phyloP scores from a whole-genome alignment of 2,888 invertebrate genomes.

The Ischnura elegans region DNA sequence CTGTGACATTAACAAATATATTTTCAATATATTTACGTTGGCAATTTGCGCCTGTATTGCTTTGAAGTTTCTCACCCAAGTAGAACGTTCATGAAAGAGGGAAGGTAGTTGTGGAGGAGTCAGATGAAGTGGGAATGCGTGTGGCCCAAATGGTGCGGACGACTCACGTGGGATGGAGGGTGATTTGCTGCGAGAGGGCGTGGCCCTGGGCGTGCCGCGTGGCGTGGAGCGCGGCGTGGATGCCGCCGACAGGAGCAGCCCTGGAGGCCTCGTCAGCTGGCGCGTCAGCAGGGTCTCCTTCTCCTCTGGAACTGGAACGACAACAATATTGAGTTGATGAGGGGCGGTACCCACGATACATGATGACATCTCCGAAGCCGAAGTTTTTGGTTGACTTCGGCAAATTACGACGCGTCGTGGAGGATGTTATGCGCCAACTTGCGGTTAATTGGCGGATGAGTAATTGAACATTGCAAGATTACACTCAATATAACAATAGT shows the following conservation, averaged over 20 bases:
- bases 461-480: no score
- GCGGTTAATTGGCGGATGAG: no score
- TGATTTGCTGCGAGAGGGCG: constrained; percentile 85
- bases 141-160: neutral
- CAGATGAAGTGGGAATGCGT: neutral
- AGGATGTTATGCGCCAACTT: no score
- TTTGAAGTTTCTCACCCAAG: no score
- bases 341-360: no score
- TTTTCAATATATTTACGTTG: no score
- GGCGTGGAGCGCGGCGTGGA: constrained; percentile 82
- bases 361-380: no score
- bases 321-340: neutral
- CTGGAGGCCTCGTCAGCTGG: constrained; percentile 85
- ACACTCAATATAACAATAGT: no score
- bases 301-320: constrained; percentile 87
- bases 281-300: constrained; percentile 87
- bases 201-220: constrained; percentile 82
- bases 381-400: no score
- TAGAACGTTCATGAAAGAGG: neutral
- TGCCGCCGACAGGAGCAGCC: constrained; percentile 81
- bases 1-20: no score
- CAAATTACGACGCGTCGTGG: no score
- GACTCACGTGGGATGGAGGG: constrained; percentile 80
- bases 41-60: no score
- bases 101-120: neutral